Base-by-base conservation (phyloP, 1,140 invertebrate genomes). In the Drosophila bipectinata region DNA sequence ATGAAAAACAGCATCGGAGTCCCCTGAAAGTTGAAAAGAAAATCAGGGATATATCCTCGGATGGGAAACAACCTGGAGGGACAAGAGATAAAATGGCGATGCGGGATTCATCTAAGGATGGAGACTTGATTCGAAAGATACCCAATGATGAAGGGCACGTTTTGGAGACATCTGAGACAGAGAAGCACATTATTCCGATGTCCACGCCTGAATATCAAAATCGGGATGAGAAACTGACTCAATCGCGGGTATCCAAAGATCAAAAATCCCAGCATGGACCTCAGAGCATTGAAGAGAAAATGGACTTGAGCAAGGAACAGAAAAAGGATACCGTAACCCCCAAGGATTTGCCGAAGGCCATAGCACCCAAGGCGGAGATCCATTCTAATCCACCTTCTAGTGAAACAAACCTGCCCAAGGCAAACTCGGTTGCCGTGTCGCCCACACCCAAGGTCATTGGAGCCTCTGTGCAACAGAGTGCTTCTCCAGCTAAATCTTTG, bases 261-360 rank as follows among this genome's bases (percentile, higher is more conserved):
- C 41, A 45, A n/a, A 41, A 41, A 4, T 15, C 12, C 3, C 39
- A 41, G n/a, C 41, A 7, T 6, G 6, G 10, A 12, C 3, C 34
- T 12, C 10, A 37, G 34, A 28, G 26, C 26, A 3, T 4, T n/a
- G 34, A 10, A 47, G 18, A 9, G 44, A 18, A 10, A 10, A 2
- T 6, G 44, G 15, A 47, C 15, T 9, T 8, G 44, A 8, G 1
- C 30, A 59, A n/a, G 56, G 51, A 51, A 18, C n/a, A 3, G 9
- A 45, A 15, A 0, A 15, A 51, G 0, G 51, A 51, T 1, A 15
- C 28, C 7, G 14, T 2, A 4, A 30, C 28, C 1, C 28, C 49
- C 4, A 67, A 44, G 14, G 63, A 45, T 4, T 26, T 64, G 5
- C 63, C 60, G 0, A 64, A 64, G 26, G 49, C 61, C 6, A 34